phyloP scores from a whole-genome alignment of 2,797 vertebrate species.

The Mastacembelus armatus region DNA sequence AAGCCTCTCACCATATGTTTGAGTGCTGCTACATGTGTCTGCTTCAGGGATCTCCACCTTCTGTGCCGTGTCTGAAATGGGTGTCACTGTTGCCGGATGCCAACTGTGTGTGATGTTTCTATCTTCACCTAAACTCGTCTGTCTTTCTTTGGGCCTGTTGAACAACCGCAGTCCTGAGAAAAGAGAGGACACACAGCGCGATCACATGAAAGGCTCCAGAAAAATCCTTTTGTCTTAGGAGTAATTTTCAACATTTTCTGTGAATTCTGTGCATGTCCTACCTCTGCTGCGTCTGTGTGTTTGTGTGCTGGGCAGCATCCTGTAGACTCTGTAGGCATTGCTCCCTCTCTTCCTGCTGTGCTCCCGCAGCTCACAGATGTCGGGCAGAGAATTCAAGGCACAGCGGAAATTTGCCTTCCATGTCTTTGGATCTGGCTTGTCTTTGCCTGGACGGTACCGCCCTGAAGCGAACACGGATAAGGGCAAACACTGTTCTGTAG shows the following conservation, averaged over 20 bases:
- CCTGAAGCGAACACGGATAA: conserved; percentile 59
- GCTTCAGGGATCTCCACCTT: conserved; percentile 35
- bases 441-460: conserved; percentile 80
- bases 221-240: no score
- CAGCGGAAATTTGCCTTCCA: conserved; percentile 90
- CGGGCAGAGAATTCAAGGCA: conserved; percentile 85
- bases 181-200: background rate
- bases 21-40: conserved; percentile 33
- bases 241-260: no score
- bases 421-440: conserved; percentile 87
- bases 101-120: conserved; percentile 28
- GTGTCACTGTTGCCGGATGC: conserved; percentile 41
- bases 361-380: conserved; percentile 83
- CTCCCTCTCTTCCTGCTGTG: conserved; percentile 85
- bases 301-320: conserved; percentile 79
- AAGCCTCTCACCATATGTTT: conserved; percentile 51
- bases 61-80: conserved; percentile 18
- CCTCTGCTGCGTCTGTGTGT: conserved; percentile 69
- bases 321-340: conserved; percentile 85
- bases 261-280: conserved; percentile 8
- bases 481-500: background rate
- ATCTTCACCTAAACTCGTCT: conserved; percentile 22
- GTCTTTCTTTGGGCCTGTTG: conserved; percentile 42
- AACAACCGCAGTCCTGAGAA: conserved; percentile 54
- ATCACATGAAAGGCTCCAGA: no score